phyloP scores from a whole-genome alignment of 1,140 invertebrate genomes.

The Ceratitis capitata region DNA sequence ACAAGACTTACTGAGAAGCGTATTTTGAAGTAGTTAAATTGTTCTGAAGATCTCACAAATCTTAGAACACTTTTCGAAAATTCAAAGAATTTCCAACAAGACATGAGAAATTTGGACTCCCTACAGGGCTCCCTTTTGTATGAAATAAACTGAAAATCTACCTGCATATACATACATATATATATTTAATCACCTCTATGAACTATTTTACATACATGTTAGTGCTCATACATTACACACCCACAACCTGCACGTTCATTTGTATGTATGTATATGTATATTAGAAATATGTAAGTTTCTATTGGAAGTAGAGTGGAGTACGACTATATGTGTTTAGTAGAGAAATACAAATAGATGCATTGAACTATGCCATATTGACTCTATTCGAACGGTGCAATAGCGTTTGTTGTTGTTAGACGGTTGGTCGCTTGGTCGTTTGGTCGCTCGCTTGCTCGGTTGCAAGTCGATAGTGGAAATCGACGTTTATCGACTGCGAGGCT shows the following conservation, averaged over 20 bases:
- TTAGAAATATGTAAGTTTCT: too few relatives aligned
- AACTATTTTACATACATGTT: neutral
- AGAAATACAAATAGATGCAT: neutral
- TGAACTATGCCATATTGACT: conserved; percentile 5
- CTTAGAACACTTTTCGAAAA: neutral
- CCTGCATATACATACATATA: neutral
- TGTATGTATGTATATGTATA: neutral
- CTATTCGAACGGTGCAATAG: neutral
- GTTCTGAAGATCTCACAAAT: too few relatives aligned
- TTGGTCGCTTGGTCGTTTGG: neutral
- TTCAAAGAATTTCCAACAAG: neutral
- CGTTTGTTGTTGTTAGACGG: too few relatives aligned
- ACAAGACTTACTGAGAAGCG: too few relatives aligned
- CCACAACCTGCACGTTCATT: neutral
- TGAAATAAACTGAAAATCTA: too few relatives aligned
- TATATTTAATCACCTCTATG: conserved; percentile 21
- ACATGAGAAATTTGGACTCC: neutral
- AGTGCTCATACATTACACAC: neutral
- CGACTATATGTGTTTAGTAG: neutral
- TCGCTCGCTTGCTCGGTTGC: neutral
- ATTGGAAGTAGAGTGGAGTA: neutral
- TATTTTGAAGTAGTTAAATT: too few relatives aligned
- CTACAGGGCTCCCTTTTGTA: neutral
- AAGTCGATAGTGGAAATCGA: neutral
- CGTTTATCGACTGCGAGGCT: neutral